A percentile compares a stretch with the other conserved stretches of the same genome.
Evolutionary conservation across 2,113 vertebrate species (phyloP).

Genomic region (Cnemophilus loriae): DNA sequence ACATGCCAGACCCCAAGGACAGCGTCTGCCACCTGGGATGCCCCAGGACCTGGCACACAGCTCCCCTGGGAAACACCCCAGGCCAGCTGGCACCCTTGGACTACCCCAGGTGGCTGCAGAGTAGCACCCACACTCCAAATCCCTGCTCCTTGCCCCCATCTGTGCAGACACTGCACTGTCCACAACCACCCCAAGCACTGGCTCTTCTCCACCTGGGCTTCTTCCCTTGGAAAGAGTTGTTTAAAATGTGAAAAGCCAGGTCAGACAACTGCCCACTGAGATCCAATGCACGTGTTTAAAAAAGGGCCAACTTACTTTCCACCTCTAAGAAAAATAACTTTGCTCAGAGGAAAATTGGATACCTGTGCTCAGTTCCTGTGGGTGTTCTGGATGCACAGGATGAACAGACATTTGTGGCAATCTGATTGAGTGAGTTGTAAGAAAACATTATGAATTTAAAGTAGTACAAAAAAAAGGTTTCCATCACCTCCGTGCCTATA

Average conservation of each 20-base stretch:
- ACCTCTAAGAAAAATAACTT: conserved; percentile 21
- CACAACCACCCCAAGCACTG: rapidly evolving
- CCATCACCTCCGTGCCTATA: conserved; percentile 5
- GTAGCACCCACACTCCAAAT: background rate
- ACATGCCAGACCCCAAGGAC: background rate
- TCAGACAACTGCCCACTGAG: background rate
- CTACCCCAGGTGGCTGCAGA: background rate
- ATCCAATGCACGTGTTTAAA: background rate
- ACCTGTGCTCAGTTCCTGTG: background rate
- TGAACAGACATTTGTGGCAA: conserved; percentile 31
- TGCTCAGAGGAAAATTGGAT: background rate
- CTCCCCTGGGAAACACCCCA: background rate
- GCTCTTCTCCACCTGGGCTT: background rate
- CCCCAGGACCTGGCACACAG: background rate
- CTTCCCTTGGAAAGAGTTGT: background rate
- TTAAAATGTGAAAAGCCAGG: background rate
- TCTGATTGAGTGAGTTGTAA: conserved; percentile 5
- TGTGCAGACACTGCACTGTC: background rate
- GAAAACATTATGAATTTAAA: conserved; percentile 29
- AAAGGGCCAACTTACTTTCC: conserved; percentile 3
- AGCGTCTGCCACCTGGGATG: background rate
- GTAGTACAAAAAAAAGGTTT: background rate
- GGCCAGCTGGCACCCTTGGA: background rate
- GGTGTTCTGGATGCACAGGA: conserved; percentile 30
- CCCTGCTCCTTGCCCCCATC: rapidly evolving